Percentiles rank a stretch among this genome's conserved stretches.
Conservation (phyloP, 1,140 invertebrate species). For the Hormaphis cornu region DNA sequence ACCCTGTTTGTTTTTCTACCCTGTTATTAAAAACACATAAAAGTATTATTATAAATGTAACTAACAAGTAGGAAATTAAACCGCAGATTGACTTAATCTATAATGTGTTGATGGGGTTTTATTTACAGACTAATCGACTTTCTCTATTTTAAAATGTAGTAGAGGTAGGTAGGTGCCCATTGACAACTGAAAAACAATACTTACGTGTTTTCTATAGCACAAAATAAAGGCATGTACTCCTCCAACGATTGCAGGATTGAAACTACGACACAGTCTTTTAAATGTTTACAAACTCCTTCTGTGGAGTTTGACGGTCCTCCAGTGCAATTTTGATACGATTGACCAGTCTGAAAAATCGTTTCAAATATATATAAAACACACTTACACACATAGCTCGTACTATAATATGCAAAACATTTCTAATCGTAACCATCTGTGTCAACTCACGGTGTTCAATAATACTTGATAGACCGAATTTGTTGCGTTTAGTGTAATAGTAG, state of each 20-base stretch:
- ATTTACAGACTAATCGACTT: no score
- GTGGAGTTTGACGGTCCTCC: not conserved
- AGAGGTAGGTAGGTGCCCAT: no score
- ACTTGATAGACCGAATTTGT: not conserved
- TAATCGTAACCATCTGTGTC: not conserved
- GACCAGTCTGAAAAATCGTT: conserved; percentile 6
- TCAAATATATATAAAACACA: not conserved
- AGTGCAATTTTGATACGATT: conserved; percentile 22
- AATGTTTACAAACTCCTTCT: conserved; percentile 17
- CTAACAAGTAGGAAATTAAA: no score
- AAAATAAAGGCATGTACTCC: not conserved
- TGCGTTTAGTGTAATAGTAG: not conserved
- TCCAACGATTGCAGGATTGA: conserved; percentile 7
- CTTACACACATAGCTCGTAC: no score
- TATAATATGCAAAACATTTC: not conserved
- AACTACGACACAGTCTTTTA: conserved; percentile 9
- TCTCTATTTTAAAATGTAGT: no score
- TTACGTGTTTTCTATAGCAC: conserved; percentile 7
- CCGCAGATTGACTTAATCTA: no score
- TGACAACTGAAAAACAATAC: not conserved
- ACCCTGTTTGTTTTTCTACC: no score
- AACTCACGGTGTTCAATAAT: conserved; percentile 18
- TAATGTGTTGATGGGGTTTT: no score
- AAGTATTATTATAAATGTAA: no score
- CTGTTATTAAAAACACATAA: no score